Conservation (phyloP, 2,113 vertebrate species). For the human (Homo sapiens) region GRCh38 chr12:74674001-74674500, state of each 20-base stretch:
- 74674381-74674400: neutral
- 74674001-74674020: neutral
- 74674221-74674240: constrained; percentile 29
- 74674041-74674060: neutral
- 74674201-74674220: neutral
- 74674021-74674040: neutral
- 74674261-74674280: neutral
- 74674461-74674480: neutral
- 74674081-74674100: neutral
- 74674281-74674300: constrained; percentile 47
- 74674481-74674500: neutral
- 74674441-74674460: neutral
- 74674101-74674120: neutral
- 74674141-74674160: neutral
- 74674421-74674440: neutral
- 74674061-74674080: neutral
- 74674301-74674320: constrained; percentile 32
- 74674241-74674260: neutral
- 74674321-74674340: neutral
- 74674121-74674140: neutral
- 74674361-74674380: constrained; percentile 44
- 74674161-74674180: neutral
- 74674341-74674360: constrained; percentile 56
- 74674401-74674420: neutral
- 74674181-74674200: neutral